Evolutionary conservation across 2,888 invertebrate genomes (phyloP).

Genomic region (Stenodema calcarata): DNA sequence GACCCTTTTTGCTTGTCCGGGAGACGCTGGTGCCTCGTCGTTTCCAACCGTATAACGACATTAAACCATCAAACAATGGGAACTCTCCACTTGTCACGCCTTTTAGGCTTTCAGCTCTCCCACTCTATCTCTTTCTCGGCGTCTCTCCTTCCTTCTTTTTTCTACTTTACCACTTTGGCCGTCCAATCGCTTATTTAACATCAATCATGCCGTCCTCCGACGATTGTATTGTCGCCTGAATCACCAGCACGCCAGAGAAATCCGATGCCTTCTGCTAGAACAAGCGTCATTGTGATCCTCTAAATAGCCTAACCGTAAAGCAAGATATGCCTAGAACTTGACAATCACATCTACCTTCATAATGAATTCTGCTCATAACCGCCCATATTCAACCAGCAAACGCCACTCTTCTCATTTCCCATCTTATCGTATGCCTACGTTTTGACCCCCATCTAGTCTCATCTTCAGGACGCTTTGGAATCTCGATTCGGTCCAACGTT

Average conservation of each 20-base stretch:
- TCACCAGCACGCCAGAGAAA: background rate
- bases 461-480: too few species aligned
- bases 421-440: too few species aligned
- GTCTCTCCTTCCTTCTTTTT: background rate
- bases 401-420: too few species aligned
- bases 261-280: too few species aligned
- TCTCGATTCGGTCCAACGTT: too few species aligned
- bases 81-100: constrained; percentile 46
- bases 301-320: too few species aligned
- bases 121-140: background rate
- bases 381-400: too few species aligned
- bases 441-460: too few species aligned
- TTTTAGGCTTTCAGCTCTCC: constrained; percentile 40
- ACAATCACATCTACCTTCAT: too few species aligned
- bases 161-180: constrained; percentile 6
- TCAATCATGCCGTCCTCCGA: constrained; percentile 38
- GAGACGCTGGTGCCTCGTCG: constrained; percentile 21
- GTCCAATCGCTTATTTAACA: constrained; percentile 38
- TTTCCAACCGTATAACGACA: constrained; percentile 49
- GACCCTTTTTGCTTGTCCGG: constrained; percentile 14
- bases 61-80: constrained; percentile 51
- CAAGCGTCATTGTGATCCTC: too few species aligned
- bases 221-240: background rate
- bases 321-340: too few species aligned
- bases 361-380: too few species aligned